Conservation (phyloP, 1,140 invertebrate species). For the Euglossa dilemma region DNA sequence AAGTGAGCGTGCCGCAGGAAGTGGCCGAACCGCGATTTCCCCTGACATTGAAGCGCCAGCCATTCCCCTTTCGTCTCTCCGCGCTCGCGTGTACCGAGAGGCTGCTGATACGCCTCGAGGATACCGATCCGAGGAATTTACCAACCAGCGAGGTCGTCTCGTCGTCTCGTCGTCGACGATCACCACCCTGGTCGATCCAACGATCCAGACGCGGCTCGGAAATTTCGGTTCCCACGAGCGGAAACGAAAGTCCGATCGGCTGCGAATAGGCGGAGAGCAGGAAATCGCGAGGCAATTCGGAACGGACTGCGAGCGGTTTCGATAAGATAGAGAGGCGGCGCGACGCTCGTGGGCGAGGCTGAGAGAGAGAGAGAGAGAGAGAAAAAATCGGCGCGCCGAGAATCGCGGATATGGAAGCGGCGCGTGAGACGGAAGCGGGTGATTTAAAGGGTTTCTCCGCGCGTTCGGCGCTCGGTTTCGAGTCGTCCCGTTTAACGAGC, state of each 20-base stretch:
- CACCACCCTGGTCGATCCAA: too few species aligned
- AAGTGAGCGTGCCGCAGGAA: slow-evolving; percentile 66
- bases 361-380: neutral
- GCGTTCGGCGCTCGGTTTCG: slow-evolving; percentile 43
- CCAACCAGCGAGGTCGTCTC: too few species aligned
- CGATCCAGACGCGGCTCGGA: neutral
- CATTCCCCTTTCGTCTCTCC: neutral
- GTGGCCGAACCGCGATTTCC: slow-evolving; percentile 49
- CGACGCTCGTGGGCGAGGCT: neutral
- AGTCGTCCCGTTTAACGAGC: slow-evolving; percentile 64
- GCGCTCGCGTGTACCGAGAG: neutral
- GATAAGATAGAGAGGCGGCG: slow-evolving; percentile 16
- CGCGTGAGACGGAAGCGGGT: slow-evolving; percentile 15
- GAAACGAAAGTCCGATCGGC: too few species aligned
- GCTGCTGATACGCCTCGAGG: slow-evolving; percentile 19
- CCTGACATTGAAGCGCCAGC: slow-evolving; percentile 1
- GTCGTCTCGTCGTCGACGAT: too few species aligned
- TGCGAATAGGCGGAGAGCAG: too few species aligned
- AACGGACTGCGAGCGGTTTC: neutral
- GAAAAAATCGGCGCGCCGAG: slow-evolving; percentile 18
- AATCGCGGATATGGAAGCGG: slow-evolving; percentile 24
- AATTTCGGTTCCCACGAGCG: too few species aligned
- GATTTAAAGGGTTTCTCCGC: too few species aligned
- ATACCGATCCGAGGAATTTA: neutral
- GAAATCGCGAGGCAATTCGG: neutral